Conservation (phyloP, 2,797 vertebrate genomes). For the Bufotes viridis region DNA sequence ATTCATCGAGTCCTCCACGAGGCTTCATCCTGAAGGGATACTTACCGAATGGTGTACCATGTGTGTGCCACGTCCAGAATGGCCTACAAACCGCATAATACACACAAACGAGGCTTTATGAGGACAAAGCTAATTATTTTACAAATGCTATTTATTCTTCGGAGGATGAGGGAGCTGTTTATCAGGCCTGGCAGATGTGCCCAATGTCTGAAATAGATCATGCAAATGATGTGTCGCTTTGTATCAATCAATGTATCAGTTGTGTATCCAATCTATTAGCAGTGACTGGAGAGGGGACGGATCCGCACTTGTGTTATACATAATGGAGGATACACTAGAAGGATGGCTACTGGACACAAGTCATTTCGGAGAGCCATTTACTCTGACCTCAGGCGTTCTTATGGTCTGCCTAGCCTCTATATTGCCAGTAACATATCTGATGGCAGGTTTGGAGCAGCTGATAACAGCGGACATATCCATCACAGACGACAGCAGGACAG, state of each 20-base stretch:
- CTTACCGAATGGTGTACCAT: not conserved
- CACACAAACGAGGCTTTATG: slow-evolving; percentile 24
- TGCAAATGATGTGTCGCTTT: slow-evolving; percentile 22
- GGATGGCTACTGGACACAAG: not conserved
- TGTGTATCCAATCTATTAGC: slow-evolving; percentile 13
- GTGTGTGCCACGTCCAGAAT: not conserved
- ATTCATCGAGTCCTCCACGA: not conserved
- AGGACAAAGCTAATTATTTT: not conserved
- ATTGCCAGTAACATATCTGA: not conserved
- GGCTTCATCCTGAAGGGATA: too few species aligned
- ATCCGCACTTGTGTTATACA: not conserved
- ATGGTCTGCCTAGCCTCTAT: not conserved
- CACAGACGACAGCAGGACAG: not conserved
- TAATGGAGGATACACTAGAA: not conserved
- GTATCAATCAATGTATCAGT: slow-evolving; percentile 28
- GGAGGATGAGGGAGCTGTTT: not conserved
- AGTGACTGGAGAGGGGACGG: not conserved
- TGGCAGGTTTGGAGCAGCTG: not conserved
- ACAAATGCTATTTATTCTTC: slow-evolving; percentile 15
- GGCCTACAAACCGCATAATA: not conserved
- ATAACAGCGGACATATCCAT: not conserved
- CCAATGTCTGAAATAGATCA: slow-evolving; percentile 27
- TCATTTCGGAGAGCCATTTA: not conserved
- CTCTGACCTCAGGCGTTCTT: not conserved
- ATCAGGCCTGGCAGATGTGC: slow-evolving; percentile 18